Conservation (phyloP, 1,140 invertebrate genomes). For the Anagrus nilaparvatae region DNA sequence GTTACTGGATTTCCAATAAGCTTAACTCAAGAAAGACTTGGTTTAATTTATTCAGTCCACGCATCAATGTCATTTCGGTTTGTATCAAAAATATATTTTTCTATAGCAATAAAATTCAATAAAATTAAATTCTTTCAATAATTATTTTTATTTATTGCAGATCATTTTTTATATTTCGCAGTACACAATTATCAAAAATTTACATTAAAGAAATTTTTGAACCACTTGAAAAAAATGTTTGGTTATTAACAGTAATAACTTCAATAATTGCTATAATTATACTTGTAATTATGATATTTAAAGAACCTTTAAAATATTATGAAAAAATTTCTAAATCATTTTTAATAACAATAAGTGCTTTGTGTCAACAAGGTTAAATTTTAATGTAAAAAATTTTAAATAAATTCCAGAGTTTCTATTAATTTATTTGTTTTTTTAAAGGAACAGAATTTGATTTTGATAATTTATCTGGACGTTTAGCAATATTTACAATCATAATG, state of each 20-base stretch:
- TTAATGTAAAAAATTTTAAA: neutral
- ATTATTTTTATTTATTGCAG: neutral
- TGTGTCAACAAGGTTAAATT: slow-evolving; percentile 10
- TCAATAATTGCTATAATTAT: slow-evolving; percentile 1
- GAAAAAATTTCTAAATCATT: slow-evolving; percentile 6
- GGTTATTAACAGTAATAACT: slow-evolving; percentile 5
- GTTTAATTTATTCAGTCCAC: slow-evolving; percentile 6
- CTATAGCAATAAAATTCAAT: neutral
- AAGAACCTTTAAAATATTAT: slow-evolving; percentile 2
- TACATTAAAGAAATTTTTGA: slow-evolving; percentile 7
- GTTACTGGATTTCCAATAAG: neutral
- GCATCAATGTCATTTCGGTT: slow-evolving; percentile 4
- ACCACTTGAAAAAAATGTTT: slow-evolving; percentile 5
- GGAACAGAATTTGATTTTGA: slow-evolving; percentile 11
- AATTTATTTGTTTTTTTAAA: slow-evolving; percentile 1
- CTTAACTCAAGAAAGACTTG: neutral
- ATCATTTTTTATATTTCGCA: slow-evolving; percentile 11
- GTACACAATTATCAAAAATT: slow-evolving; percentile 2
- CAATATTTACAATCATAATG: slow-evolving; percentile 6
- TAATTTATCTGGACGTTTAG: slow-evolving; percentile 6
- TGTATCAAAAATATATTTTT: neutral
- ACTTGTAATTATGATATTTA: slow-evolving; percentile 3
- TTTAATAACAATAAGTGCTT: slow-evolving; percentile 7
- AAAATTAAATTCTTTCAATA: neutral
- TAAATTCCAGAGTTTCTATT: neutral